A percentile compares a stretch with the other conserved stretches of the same genome.
Evolutionary conservation across 2,797 vertebrate species (phyloP).

Genomic region (Oryzias dopingdopingensis): DNA sequence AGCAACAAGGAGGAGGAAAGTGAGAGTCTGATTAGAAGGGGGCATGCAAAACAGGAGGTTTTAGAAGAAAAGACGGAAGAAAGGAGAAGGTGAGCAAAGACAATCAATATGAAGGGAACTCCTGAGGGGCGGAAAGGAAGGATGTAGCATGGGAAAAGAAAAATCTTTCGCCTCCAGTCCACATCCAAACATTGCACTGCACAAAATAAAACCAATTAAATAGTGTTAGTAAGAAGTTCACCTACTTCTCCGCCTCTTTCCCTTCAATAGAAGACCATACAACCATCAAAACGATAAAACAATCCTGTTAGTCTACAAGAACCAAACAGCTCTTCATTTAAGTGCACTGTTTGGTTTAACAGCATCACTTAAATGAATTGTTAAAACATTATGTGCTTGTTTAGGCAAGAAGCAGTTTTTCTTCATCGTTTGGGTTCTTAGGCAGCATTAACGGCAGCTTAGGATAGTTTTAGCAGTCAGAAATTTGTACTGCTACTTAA

Average conservation of each 20-base stretch:
- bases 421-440: background rate
- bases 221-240: constrained; percentile 70
- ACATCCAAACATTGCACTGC: constrained; percentile 39
- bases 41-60: constrained; percentile 11
- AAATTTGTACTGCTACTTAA: background rate
- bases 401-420: too few relatives aligned
- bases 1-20: constrained; percentile 46
- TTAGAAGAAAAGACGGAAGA: constrained; percentile 10
- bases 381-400: constrained; percentile 2
- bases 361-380: background rate
- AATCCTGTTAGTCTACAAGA: too few relatives aligned
- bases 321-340: too few relatives aligned
- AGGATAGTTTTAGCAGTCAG: background rate
- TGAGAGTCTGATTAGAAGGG: constrained; percentile 18
- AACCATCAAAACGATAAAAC: background rate
- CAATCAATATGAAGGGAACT: constrained; percentile 29
- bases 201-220: constrained; percentile 72
- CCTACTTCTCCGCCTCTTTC: constrained; percentile 35
- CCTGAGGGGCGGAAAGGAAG: constrained; percentile 57
- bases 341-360: constrained; percentile 2
- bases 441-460: constrained; percentile 2
- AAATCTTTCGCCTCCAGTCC: constrained; percentile 56
- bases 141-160: constrained; percentile 54
- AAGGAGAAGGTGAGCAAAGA: constrained; percentile 26
- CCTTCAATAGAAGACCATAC: constrained; percentile 54